Percentiles rank a stretch among this genome's conserved stretches.
phyloP scores from a whole-genome alignment of 2,888 invertebrate genomes.

The Kuschelorhynchus macadamiae region DNA sequence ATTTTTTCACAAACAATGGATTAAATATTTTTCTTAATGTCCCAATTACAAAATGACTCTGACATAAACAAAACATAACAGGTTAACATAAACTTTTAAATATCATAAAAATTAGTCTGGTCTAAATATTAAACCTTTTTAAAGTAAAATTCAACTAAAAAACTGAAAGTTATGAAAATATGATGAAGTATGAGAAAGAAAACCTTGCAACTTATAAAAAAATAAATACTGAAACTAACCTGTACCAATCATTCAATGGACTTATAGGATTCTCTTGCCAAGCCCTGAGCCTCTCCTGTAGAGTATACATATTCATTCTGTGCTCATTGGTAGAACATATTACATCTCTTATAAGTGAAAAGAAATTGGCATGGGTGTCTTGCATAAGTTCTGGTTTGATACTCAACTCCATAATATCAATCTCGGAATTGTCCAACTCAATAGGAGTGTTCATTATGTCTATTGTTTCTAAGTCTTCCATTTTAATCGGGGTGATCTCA shows the following conservation, averaged over 20 bases:
- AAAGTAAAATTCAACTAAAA: too few relatives aligned
- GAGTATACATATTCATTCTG: slow-evolving; percentile 82
- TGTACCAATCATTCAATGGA: slow-evolving; percentile 86
- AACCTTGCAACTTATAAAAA: slow-evolving; percentile 2
- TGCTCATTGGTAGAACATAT: slow-evolving; percentile 90
- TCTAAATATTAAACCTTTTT: too few relatives aligned
- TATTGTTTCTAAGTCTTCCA: slow-evolving; percentile 73
- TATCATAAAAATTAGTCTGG: too few relatives aligned
- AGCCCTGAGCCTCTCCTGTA: slow-evolving; percentile 80
- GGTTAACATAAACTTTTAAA: too few relatives aligned
- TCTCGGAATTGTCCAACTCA: slow-evolving; percentile 76
- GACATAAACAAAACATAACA: too few relatives aligned
- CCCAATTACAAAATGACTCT: too few relatives aligned
- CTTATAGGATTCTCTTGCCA: slow-evolving; percentile 88
- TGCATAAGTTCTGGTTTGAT: slow-evolving; percentile 77
- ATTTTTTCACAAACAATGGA: too few relatives aligned
- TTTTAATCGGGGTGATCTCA: slow-evolving; percentile 66
- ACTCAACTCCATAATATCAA: slow-evolving; percentile 72
- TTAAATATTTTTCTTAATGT: too few relatives aligned
- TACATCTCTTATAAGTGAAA: slow-evolving; percentile 89
- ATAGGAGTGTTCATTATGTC: slow-evolving; percentile 86
- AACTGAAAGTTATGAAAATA: not conserved
- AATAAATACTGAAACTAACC: slow-evolving; percentile 29
- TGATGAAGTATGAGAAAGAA: not conserved
- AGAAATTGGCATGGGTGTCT: slow-evolving; percentile 87